These are phyloP conservation scores for Euwallacea similis DNA, from an alignment of 1,140 invertebrate species.

Conservation along the genomic window DNA sequence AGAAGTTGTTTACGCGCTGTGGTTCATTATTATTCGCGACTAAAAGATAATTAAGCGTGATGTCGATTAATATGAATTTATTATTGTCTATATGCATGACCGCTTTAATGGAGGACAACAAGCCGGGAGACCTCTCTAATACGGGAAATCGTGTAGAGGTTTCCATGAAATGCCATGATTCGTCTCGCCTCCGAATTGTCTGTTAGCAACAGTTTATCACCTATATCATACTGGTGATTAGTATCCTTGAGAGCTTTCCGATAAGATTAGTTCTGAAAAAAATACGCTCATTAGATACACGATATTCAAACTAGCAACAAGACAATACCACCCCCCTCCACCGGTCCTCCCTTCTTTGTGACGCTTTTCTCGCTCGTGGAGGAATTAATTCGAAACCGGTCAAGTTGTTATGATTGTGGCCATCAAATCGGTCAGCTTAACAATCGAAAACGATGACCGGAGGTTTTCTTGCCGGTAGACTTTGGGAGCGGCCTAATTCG, in stretches of 20 bases:
- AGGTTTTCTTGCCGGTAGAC: not conserved
- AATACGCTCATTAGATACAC: too few relatives aligned
- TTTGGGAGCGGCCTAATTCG: too few relatives aligned
- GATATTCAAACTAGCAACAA: too few relatives aligned
- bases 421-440: not conserved
- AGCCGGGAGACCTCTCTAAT: not conserved
- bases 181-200: conserved; percentile 12
- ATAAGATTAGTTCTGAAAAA: too few relatives aligned
- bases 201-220: conserved; percentile 8
- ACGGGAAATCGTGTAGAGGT: not conserved
- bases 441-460: not conserved
- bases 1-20: not conserved
- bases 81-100: not conserved
- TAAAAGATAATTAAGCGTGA: conserved; percentile 1
- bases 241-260: too few relatives aligned
- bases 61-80: conserved; percentile 6
- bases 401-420: too few relatives aligned
- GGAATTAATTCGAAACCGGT: not conserved
- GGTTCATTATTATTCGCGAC: conserved; percentile 1
- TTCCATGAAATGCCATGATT: not conserved
- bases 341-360: not conserved
- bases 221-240: too few relatives aligned
- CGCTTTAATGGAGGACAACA: not conserved
- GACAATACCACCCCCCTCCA: too few relatives aligned
- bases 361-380: not conserved